Evolutionary conservation across 2,797 vertebrate genomes (phyloP), one percentile per base, ranked within the genome.

Genomic region (Pipistrellus pygmaeus): DNA sequence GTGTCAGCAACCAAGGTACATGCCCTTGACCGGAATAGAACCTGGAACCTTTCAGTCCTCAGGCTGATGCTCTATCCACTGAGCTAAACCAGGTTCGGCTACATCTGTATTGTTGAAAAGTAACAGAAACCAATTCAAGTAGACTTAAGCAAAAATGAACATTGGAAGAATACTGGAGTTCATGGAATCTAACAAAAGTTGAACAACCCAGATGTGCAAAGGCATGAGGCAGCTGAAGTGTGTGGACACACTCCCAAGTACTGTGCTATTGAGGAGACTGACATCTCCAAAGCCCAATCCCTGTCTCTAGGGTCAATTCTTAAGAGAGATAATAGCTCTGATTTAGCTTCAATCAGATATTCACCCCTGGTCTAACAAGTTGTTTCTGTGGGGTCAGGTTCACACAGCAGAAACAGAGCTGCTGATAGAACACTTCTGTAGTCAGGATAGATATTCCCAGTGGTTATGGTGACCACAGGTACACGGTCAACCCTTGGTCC

Each of bases 71-170:
- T 41, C 6, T 41, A 41, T 41, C 38, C 38, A 41, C 38, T 41
- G 38, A 41, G 38, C 38, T 41, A 41, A 41, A 41, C 38, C 38
- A 41, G 6, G 6, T 41, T 41, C 6, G 6, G 38, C 38, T 91
- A 17, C 18, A 85, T 57, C 44, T 80, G 25, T 38, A 32, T 57
- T 78, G 6, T 46, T 76, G 41, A 83, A 75, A 78, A 35, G 25
- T 90, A 80, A 87, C 18, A 87, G 46, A 85, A 88, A 71, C 69
- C 14, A 84, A 25, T 32, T 77, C 14, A 73, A 91, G 57, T 48
- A 27, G 38, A 3, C 21, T 53, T 81, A 81, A 71, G 41, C 51
- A 32, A 73, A 72, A 69, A 60, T 62, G 60, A 90, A 6, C 15
- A 75, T 21, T 64, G 23, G 78, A 91, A 46, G 18, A 27, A 55